Percentiles rank a stretch among this genome's conserved stretches.
phyloP scores from a whole-genome alignment of 2,113 vertebrate genomes.

The Vanacampus margaritifer region DNA sequence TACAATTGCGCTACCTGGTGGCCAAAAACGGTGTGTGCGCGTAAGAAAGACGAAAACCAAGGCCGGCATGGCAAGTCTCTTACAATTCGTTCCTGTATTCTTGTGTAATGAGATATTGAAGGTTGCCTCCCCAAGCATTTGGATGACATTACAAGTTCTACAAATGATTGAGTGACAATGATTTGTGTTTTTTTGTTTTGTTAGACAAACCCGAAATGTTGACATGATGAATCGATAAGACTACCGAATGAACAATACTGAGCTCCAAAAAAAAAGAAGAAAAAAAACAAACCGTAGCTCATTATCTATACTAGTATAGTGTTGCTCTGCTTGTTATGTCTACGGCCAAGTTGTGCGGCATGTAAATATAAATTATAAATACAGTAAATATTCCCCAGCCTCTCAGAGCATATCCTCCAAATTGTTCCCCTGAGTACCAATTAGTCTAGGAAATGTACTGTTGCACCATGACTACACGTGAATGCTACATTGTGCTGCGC shows the following conservation, averaged over 20 bases:
- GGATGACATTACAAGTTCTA: neutral
- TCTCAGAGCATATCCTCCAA: neutral
- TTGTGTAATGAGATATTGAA: neutral
- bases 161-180: neutral
- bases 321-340: neutral
- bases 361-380: constrained; percentile 9
- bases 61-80: too few relatives aligned
- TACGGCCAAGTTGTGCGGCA: constrained; percentile 2
- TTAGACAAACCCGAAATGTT: too few relatives aligned
- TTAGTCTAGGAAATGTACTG: constrained; percentile 12
- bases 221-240: too few relatives aligned
- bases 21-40: neutral
- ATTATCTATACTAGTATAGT: neutral
- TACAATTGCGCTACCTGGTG: neutral
- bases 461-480: neutral
- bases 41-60: too few relatives aligned
- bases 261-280: too few relatives aligned
- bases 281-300: constrained; percentile 4
- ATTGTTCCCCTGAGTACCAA: constrained; percentile 27
- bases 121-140: neutral
- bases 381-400: constrained; percentile 6
- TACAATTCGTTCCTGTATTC: neutral
- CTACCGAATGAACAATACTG: too few relatives aligned
- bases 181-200: neutral
- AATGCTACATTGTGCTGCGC: neutral